Base-by-base conservation (phyloP, 2,888 invertebrate genomes). In the Drosophila limbata region DNA sequence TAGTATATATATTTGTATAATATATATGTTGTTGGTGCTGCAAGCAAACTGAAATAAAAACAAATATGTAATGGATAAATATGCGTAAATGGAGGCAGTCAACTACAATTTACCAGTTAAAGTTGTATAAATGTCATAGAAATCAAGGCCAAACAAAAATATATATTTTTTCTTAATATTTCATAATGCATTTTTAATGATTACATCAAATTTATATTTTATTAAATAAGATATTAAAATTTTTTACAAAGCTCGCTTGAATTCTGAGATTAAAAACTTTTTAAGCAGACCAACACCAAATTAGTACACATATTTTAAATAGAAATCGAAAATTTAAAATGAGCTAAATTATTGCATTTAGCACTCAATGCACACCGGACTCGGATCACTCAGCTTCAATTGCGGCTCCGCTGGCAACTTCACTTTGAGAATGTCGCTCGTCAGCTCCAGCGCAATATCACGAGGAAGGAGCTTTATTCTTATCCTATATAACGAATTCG, bases 1-100 rank as follows among this genome's bases (percentile, higher is more conserved):
- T n/a, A 60, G 48, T 66, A 76, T 66, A 62, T 59, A 74, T 69
- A 59, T 56, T 51, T 70, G 81, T 55, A 69, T 68, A 64, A 62
- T 66, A 73, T 73, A 70, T 67, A 74, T 84, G 74, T 86, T 84
- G 86, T 84, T 84, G 86, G 87, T 84, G 84, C 84, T 84, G 81
- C 63, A 85, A 83, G 84, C 84, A 84, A 80, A 79, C 47, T 70
- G 63, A 74, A 84, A 77, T 79, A 77, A 66, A 74, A 74, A 28
- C 8, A 25, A 25, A 40, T 60, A 78, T 63, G 64, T 61, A 75
- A 70, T 55, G 42, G 47, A 40, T 48, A 66, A 45, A 39, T 47
- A 66, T 37, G 13, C 31, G 15, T 53, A 44, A 56, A 56, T 31
- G 45, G 59, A 73, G 64, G 55, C 53, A 66, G 78, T 84, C 76